Evolutionary conservation across 2,797 vertebrate species (phyloP), one percentile per base, ranked within the genome.

Genomic region (Lepilemur septentrionalis): DNA sequence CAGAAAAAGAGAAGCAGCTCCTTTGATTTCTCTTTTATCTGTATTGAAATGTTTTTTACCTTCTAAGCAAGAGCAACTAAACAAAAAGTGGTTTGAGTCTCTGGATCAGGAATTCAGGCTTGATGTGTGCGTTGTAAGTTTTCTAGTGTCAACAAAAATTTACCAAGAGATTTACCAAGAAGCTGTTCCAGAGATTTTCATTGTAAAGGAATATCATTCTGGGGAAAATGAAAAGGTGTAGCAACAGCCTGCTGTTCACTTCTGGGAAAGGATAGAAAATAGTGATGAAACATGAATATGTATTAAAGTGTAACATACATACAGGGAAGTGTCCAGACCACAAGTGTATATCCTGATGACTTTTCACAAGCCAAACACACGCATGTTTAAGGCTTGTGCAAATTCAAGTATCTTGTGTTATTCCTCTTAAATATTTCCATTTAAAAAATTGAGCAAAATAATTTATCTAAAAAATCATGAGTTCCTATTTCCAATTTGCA

Each of bases 261-360:
- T 75, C 46, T 89, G 61, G 38, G 35, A 93, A 96, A 83, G 9
- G 65, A 86, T 35, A 91, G 41, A 83, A 89, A 94, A 96, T n/a
- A 57, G 48, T 59, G 43, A 67, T 86, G 52, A 86, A 91, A 75
- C 7, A 80, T 43, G 35, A 85, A 35, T 75, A 67, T 59, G 43
- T 12, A 85, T 84, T 75, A 43, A 65, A 48, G 65, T 50, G 25
- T 2, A 82, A 28, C 5, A 30, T 52, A 32, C 28, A 38, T 30
- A 11, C 14, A 69, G 43, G 20, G 92, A 94, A 72, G n/a, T 80
- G 0, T 94, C 57, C 82, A 85, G 28, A 79, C 11, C 2, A 0
- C 38, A 50, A 43, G 9, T 70, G 15, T 59, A 28, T 0, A 78
- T 18, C 15, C 57, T 63, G 32, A 84, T 48, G 32, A 59, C 65